Conservation (phyloP, 2,113 vertebrate species). For the Cichladusa arquata region DNA sequence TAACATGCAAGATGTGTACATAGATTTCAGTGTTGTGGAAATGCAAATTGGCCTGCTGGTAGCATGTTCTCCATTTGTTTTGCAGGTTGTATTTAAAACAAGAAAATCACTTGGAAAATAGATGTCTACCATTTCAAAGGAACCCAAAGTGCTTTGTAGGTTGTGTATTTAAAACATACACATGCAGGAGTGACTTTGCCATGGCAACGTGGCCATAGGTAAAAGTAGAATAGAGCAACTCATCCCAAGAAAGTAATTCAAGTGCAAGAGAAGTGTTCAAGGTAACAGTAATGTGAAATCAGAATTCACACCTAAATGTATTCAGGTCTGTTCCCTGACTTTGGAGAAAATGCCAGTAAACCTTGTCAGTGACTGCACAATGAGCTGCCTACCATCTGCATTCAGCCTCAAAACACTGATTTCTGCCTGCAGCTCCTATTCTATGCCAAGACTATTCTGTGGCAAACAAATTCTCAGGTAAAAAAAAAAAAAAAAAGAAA, state of each 20-base stretch:
- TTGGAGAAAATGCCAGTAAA: not conserved
- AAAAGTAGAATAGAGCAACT: not conserved
- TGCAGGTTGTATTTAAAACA: not conserved
- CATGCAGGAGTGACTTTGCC: not conserved
- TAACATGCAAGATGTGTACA: accelerated
- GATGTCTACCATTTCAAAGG: not conserved
- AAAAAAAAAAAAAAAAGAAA: not conserved
- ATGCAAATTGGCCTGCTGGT: not conserved
- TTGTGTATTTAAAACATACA: not conserved
- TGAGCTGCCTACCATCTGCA: not conserved
- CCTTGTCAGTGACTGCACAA: not conserved
- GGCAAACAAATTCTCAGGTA: not conserved
- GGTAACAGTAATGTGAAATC: not conserved
- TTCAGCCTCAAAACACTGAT: not conserved
- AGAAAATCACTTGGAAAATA: not conserved
- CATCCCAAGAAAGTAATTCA: not conserved
- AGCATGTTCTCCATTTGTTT: not conserved
- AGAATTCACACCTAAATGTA: not conserved
- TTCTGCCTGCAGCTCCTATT: not conserved
- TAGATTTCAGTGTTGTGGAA: not conserved
- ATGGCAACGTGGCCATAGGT: not conserved
- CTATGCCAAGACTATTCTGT: not conserved
- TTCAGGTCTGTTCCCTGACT: not conserved
- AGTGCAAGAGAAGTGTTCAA: not conserved
- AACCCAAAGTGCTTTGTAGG: not conserved